Base-by-base conservation (phyloP, 2,797 vertebrate species). In the Rhadinocentrus ornatus region DNA sequence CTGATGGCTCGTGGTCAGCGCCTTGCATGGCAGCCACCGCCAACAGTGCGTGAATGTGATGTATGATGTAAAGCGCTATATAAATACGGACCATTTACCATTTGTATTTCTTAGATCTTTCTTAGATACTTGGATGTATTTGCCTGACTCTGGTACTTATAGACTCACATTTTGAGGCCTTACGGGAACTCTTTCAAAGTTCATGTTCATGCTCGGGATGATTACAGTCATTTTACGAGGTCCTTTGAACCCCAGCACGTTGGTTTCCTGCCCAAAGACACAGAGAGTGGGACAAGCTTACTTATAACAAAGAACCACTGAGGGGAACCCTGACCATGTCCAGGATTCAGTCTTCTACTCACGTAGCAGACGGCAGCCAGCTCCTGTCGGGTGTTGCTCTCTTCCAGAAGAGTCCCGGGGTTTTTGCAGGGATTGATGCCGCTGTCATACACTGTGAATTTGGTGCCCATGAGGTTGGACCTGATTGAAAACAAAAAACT, bases 201-300 rank as follows among this genome's bases (percentile, higher is more conserved):
- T 97, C 95, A 96, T 94, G 81, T 95, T 97, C 98, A 99, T 99
- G 80, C 98, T 97, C 2, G 98, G 98, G 86, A 99, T 96, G 85
- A 99, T 93, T 22, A 99, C 97, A 0, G 97, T 97, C 98, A 99
- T 99, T 89, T 97, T 99, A 15, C 98, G 94, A 1, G 98, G 98
- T 6, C 98, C 98, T 91, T 97, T 99, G 87, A 99, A 98, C 64
- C 98, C 98, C 58, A 99, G 92, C 3, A 99, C 96, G 27, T 99
- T 99, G 54, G 97, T 98, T 93, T 99, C 98, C 98, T 99, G 87
- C 63, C 65, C 63, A 53, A 70, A 1, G 4, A 15, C 0, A 32
- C 18, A 62, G 2, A 69, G 7, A 39, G 3, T 22, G 63, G 29
- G 55, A 59, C 41, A n/a, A 7, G 0, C 18, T 46, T 20, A 12